These are phyloP conservation scores for Riptortus pedestris DNA, from an alignment of 1,140 invertebrate genomes.

Conservation along the genomic window DNA sequence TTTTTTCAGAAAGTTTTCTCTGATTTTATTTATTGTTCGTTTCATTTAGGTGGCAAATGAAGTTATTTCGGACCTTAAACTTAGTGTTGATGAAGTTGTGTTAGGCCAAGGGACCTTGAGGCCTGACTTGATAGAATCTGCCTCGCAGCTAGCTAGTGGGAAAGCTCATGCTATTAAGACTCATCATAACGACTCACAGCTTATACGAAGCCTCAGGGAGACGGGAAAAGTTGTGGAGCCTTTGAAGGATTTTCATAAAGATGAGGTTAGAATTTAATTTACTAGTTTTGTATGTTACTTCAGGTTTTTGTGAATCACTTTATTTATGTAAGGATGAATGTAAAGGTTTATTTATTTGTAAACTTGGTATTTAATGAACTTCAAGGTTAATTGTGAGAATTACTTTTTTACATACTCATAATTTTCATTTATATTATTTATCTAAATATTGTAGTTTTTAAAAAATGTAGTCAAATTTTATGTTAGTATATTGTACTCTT, in stretches of 20 bases:
- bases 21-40: too few relatives aligned
- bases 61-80: constrained; percentile 65
- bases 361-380: too few relatives aligned
- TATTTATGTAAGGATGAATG: too few relatives aligned
- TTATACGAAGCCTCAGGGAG: constrained; percentile 78
- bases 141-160: constrained; percentile 71
- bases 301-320: not conserved
- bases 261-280: constrained; percentile 63
- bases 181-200: constrained; percentile 97
- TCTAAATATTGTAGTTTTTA: too few relatives aligned
- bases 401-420: too few relatives aligned
- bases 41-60: constrained; percentile 69
- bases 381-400: too few relatives aligned
- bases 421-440: too few relatives aligned
- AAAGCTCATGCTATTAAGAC: constrained; percentile 95
- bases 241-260: constrained; percentile 98
- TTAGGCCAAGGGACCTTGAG: constrained; percentile 85
- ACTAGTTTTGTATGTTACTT: not conserved
- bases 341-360: too few relatives aligned
- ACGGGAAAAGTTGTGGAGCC: constrained; percentile 90
- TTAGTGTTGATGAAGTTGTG: constrained; percentile 76
- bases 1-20: too few relatives aligned
- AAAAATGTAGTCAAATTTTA: too few relatives aligned
- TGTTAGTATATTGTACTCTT: too few relatives aligned
- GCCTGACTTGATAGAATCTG: constrained; percentile 97